Evolutionary conservation across 2,888 invertebrate species (phyloP), one percentile per base, ranked within the genome.

Genomic region (Cactoblastis cactorum): DNA sequence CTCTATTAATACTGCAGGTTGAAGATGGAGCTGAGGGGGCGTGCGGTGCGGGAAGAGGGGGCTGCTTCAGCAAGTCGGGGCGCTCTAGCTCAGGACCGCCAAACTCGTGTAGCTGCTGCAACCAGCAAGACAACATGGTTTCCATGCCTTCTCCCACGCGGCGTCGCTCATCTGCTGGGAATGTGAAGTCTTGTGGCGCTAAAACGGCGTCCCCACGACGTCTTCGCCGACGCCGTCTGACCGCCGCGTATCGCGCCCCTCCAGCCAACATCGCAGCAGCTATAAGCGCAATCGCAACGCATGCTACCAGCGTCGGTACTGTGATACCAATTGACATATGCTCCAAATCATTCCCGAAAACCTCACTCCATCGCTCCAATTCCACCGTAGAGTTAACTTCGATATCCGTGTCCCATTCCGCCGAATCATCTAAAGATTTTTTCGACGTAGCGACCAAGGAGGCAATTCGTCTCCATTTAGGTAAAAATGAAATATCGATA

Each of bases 101-200:
- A 64, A 95, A 94, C 75, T 95, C 95, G 77, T 95, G 95, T 55
- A 96, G 83, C 72, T 95, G 95, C 74, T 95, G 95, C 55, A 96
- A 81, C 95, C 95, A 95, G 74, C 95, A 95, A 67, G 95, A 95
- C 14, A 96, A 90, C 95, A 96, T 95, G 51, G 94, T 94, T 78
- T 96, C 96, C 79, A 96, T 95, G 53, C 96, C 96, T 73, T 95
- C 95, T 43, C 80, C 84, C 34, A 84, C 80, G 53, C 83, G 77
- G 3, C 80, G 74, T 33, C 70, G 71, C 61, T 82, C 84, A 57
- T 79, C 69, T 61, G 76, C 67, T 57, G 83, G 74, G 59, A 75
- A 74, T 15, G 69, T 55, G 58, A 79, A 74, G 52, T 79, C 72
- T 0, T 53, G 49, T 6, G 69, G 60, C n/a, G 63, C 48, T 3